These are phyloP conservation scores for Taxidea taxus DNA, from an alignment of 2,113 vertebrate genomes.

Conservation along the genomic window DNA sequence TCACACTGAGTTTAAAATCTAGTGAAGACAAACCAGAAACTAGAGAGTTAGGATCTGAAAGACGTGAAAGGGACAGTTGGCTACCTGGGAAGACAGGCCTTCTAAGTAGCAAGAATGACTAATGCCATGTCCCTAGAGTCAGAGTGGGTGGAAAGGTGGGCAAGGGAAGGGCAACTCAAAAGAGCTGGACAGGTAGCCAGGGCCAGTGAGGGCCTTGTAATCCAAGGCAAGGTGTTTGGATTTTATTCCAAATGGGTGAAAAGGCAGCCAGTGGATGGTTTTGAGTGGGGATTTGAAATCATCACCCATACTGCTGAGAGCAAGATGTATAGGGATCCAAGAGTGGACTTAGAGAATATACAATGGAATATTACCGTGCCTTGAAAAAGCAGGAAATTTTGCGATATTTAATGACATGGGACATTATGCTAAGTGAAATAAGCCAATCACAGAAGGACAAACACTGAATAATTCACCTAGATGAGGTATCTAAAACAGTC, in stretches of 20 bases:
- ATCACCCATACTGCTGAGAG: neutral
- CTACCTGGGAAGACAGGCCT: neutral
- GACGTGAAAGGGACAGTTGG: neutral
- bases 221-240: neutral
- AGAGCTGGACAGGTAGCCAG: neutral
- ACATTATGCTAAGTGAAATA: neutral
- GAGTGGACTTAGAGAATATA: neutral
- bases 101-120: neutral
- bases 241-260: neutral
- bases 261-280: neutral
- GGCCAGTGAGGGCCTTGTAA: neutral
- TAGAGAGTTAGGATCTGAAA: neutral
- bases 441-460: neutral
- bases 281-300: neutral
- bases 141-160: neutral
- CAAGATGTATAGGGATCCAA: neutral
- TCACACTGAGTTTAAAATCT: neutral
- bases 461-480: neutral
- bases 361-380: neutral
- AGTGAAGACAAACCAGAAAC: neutral
- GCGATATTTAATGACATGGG: neutral
- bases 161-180: neutral
- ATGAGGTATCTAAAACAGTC: neutral
- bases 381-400: neutral
- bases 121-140: neutral